A percentile compares a stretch with the other conserved stretches of the same genome.
phyloP scores from a whole-genome alignment of 2,888 invertebrate species.

The Merodon equestris region DNA sequence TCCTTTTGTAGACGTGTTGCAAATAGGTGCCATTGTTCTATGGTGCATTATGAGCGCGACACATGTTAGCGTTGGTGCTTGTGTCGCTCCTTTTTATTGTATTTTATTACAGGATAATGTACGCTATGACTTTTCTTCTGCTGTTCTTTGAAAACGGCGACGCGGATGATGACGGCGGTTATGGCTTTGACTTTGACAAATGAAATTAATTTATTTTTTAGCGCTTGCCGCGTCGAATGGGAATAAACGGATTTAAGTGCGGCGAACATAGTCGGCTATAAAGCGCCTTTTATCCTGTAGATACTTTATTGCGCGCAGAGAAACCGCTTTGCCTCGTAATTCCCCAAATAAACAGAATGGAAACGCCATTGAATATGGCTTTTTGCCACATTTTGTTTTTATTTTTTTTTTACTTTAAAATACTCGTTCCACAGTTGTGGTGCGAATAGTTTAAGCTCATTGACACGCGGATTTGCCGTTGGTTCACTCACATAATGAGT shows the following conservation, averaged over 20 bases:
- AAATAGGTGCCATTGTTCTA: too few relatives aligned
- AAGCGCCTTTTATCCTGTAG: not conserved
- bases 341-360: too few relatives aligned
- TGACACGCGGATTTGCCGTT: too few relatives aligned
- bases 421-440: too few relatives aligned
- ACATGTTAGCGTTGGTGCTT: too few relatives aligned
- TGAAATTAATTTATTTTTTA: not conserved
- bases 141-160: not conserved
- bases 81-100: not conserved
- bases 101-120: conserved; percentile 9
- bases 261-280: not conserved
- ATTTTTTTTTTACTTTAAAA: too few relatives aligned
- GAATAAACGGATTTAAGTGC: not conserved
- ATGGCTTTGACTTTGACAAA: not conserved
- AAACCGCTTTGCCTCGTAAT: not conserved
- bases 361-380: too few relatives aligned
- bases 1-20: not conserved
- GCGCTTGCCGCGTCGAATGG: not conserved
- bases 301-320: not conserved
- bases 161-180: too few relatives aligned
- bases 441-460: too few relatives aligned
- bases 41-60: too few relatives aligned
- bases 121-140: not conserved
- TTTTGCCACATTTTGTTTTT: too few relatives aligned
- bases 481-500: too few relatives aligned